phyloP scores from a whole-genome alignment of 53 echinoderm and acorn worm genomes.

The Henricia sp. region DNA sequence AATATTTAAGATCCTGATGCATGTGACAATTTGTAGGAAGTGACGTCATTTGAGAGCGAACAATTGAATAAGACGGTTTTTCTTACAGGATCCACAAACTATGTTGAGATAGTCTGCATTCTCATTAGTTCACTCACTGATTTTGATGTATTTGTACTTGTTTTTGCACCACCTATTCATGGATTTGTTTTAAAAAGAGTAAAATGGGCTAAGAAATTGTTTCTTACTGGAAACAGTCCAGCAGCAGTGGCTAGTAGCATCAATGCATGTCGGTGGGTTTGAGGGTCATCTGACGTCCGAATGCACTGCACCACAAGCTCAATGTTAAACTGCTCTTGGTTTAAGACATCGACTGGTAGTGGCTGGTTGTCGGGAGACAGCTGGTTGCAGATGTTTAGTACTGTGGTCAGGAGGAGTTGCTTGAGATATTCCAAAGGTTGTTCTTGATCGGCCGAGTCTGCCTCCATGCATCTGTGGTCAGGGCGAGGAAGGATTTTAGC shows the following conservation, averaged over 20 bases:
- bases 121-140: no score
- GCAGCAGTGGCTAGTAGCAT: constrained; percentile 87
- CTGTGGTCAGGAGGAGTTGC: constrained; percentile 81
- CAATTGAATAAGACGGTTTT: no score
- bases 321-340: constrained; percentile 88
- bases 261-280: constrained; percentile 95
- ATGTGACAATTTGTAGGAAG: no score
- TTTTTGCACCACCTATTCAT: no score
- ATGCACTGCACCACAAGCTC: constrained; percentile 96
- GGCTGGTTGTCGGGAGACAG: constrained; percentile 62
- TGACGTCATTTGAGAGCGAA: no score
- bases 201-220: no score
- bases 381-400: constrained; percentile 78
- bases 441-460: constrained; percentile 33
- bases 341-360: constrained; percentile 53
- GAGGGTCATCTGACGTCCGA: constrained; percentile 86
- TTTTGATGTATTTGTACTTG: no score
- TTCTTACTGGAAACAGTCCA: constrained; percentile 90
- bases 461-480: constrained; percentile 82
- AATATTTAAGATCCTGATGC: no score
- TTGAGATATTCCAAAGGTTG: constrained; percentile 83
- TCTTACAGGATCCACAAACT: no score
- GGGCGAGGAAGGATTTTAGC: not conserved
- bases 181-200: no score
- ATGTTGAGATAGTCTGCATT: no score